Percentiles rank a stretch among this genome's conserved stretches.
phyloP scores from a whole-genome alignment of 2,797 vertebrate species.

The Neosilurus mollespiculum region DNA sequence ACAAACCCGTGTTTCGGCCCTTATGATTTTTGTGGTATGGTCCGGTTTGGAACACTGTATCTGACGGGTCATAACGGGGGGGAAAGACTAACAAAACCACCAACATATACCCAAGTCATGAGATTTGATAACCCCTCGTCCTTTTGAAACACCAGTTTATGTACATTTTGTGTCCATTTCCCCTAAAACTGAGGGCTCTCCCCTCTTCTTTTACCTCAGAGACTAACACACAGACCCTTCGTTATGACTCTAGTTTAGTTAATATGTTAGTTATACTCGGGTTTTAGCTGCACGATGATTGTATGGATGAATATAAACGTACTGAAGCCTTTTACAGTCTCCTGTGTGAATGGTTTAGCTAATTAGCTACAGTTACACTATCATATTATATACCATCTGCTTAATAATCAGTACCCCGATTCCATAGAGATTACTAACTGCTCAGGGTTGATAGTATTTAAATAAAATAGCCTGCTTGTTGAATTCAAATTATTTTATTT shows the following conservation, averaged over 20 bases:
- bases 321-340: background rate
- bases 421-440: background rate
- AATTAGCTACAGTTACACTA: background rate
- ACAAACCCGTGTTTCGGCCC: constrained; percentile 70
- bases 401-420: background rate
- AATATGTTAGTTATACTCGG: constrained; percentile 60
- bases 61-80: constrained; percentile 77
- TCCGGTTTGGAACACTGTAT: constrained; percentile 80
- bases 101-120: constrained; percentile 43
- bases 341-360: background rate
- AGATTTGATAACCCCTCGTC: background rate
- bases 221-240: constrained; percentile 66
- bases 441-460: background rate
- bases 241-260: constrained; percentile 1
- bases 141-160: constrained; percentile 2
- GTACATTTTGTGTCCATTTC: constrained; percentile 56
- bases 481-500: background rate
- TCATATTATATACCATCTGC: background rate
- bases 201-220: constrained; percentile 63
- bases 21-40: constrained; percentile 78
- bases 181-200: constrained; percentile 48
- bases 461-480: too few species aligned
- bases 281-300: background rate
- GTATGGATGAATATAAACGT: background rate
- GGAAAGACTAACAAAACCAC: constrained; percentile 59